Evolutionary conservation across 2,797 vertebrate species (phyloP).

Genomic region (Helostoma temminkii): DNA sequence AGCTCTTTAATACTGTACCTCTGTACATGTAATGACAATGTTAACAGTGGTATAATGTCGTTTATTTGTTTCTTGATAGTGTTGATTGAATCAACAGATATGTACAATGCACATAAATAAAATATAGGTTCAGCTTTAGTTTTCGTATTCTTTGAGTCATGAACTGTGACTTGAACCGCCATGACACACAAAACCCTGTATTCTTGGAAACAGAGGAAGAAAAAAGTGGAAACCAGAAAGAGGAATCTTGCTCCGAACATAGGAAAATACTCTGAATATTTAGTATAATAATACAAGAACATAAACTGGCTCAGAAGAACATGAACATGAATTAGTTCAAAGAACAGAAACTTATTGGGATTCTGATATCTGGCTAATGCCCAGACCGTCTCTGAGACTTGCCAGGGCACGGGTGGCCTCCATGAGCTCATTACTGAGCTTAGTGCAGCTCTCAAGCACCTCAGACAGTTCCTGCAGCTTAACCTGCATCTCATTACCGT

Average conservation of each 20-base stretch:
- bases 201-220: constrained; percentile 1
- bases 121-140: constrained; percentile 16
- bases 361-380: constrained; percentile 26
- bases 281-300: background rate
- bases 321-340: too few species aligned
- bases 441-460: constrained; percentile 71
- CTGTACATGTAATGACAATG: too few species aligned
- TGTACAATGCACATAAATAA: constrained; percentile 23
- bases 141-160: constrained; percentile 6
- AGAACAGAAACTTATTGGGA: background rate
- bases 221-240: background rate
- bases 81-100: constrained; percentile 22
- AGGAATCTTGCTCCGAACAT: background rate
- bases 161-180: constrained; percentile 10
- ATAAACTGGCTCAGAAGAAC: background rate
- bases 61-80: background rate
- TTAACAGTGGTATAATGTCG: background rate
- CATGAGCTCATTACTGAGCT: constrained; percentile 66
- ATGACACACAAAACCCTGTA: background rate
- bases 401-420: constrained; percentile 64
- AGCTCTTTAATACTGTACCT: background rate
- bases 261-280: background rate
- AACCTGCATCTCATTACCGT: constrained; percentile 68
- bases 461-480: constrained; percentile 70
- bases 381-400: constrained; percentile 55